Conservation (phyloP, 2,888 invertebrate species). For the Cheilosia variabilis region DNA sequence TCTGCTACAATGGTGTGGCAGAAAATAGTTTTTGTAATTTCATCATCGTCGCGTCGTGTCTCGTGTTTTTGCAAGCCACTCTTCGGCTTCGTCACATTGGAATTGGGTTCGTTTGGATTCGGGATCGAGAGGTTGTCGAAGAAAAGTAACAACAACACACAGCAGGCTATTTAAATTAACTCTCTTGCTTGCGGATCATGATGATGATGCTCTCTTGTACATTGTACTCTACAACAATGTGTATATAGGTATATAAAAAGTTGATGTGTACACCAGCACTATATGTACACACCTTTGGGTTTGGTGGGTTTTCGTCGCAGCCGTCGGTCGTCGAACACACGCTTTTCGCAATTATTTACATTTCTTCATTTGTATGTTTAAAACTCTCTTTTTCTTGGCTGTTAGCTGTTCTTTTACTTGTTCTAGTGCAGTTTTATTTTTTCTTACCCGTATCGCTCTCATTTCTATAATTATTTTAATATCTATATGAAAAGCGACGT, state of each 20-base stretch:
- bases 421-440: conserved; percentile 38
- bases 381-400: conserved; percentile 18
- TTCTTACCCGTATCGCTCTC: conserved; percentile 43
- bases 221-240: conserved; percentile 27
- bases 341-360: conserved; percentile 52
- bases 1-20: conserved; percentile 82
- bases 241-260: conserved; percentile 32
- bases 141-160: conserved; percentile 35
- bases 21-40: conserved; percentile 81
- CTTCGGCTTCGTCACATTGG: conserved; percentile 63
- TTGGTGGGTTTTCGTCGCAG: conserved; percentile 26
- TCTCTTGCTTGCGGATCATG: conserved; percentile 28
- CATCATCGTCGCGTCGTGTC: conserved; percentile 78
- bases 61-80: conserved; percentile 71
- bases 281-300: conserved; percentile 56
- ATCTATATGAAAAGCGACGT: conserved; percentile 5
- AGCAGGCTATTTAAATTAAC: conserved; percentile 44
- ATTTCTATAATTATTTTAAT: conserved; percentile 37
- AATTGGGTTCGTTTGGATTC: not conserved
- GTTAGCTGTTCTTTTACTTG: not conserved
- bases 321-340: conserved; percentile 53
- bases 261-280: conserved; percentile 45
- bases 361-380: conserved; percentile 40
- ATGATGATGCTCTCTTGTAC: conserved; percentile 59
- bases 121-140: conserved; percentile 21